A percentile compares a stretch with the other conserved stretches of the same genome.
phyloP scores from a whole-genome alignment of 2,888 invertebrate species.

The Helleia helle region DNA sequence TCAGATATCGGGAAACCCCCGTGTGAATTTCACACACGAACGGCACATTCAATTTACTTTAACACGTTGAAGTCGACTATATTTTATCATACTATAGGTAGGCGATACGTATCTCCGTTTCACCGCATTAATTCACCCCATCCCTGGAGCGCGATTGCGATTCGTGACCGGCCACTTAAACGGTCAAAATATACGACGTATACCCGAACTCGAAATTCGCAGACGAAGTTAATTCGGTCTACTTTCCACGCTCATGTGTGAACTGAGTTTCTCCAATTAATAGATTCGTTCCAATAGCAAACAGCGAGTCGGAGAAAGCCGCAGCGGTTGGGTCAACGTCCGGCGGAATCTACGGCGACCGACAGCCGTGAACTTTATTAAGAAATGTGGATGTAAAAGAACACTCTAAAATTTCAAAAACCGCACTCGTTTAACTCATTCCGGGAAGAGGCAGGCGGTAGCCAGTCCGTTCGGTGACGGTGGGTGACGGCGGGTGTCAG shows the following conservation, averaged over 20 bases:
- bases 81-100: constrained; percentile 11
- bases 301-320: constrained; percentile 67
- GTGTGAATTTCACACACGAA: constrained; percentile 22
- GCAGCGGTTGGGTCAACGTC: constrained; percentile 61
- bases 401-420: constrained; percentile 66
- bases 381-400: constrained; percentile 68
- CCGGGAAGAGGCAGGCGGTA: constrained; percentile 38
- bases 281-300: constrained; percentile 74
- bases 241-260: constrained; percentile 72
- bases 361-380: constrained; percentile 63
- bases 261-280: constrained; percentile 73
- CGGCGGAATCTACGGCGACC: constrained; percentile 61
- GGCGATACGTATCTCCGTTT: constrained; percentile 8
- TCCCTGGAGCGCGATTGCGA: neutral
- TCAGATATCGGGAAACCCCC: constrained; percentile 24
- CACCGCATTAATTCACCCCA: neutral
- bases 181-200: neutral
- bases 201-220: constrained; percentile 4
- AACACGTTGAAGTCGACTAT: constrained; percentile 4
- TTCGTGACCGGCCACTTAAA: neutral
- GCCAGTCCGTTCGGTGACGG: too few species aligned
- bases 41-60: constrained; percentile 13
- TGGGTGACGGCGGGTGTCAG: constrained; percentile 45
- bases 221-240: constrained; percentile 30
- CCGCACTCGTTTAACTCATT: constrained; percentile 48